phyloP scores from a whole-genome alignment of 1,140 invertebrate species.

The Brevipalpus yothersi region DNA sequence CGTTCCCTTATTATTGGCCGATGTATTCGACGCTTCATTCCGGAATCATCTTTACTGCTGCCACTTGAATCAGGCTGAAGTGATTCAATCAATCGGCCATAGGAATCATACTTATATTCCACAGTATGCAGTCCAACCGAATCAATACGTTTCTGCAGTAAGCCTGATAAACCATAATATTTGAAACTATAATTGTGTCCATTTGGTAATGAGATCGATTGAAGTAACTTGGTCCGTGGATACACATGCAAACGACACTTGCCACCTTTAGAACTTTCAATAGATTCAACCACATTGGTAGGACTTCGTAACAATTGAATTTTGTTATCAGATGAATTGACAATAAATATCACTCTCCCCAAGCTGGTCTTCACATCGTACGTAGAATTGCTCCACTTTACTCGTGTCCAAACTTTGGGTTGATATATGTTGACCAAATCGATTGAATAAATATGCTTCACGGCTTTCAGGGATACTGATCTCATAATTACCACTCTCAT shows the following conservation, averaged over 20 bases:
- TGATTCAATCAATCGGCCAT: constrained; percentile 43
- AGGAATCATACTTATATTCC: constrained; percentile 63
- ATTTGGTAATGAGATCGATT: constrained; percentile 13
- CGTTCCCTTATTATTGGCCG: too few relatives aligned
- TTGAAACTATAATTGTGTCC: constrained; percentile 26
- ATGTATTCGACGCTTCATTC: too few relatives aligned
- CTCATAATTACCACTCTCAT: constrained; percentile 61
- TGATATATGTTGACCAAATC: constrained; percentile 72
- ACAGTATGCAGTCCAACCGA: constrained; percentile 38
- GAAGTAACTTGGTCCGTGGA: constrained; percentile 12
- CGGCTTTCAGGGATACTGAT: constrained; percentile 65
- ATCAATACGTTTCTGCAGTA: constrained; percentile 44
- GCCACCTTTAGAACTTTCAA: constrained; percentile 36
- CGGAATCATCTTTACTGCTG: too few relatives aligned
- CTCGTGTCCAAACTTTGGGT: constrained; percentile 78
- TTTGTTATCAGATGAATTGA: too few relatives aligned
- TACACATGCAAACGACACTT: constrained; percentile 59
- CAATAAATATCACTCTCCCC: constrained; percentile 52
- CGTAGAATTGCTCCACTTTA: constrained; percentile 62
- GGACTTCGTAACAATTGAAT: too few relatives aligned
- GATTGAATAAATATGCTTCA: constrained; percentile 70
- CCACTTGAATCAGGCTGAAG: neutral
- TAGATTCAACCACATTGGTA: too few relatives aligned
- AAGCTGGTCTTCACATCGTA: constrained; percentile 92
- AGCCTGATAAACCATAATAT: constrained; percentile 52